A percentile compares a stretch with the other conserved stretches of the same genome.
Conservation (phyloP, 2,888 invertebrate species). For the Sarcophaga variegata region DNA sequence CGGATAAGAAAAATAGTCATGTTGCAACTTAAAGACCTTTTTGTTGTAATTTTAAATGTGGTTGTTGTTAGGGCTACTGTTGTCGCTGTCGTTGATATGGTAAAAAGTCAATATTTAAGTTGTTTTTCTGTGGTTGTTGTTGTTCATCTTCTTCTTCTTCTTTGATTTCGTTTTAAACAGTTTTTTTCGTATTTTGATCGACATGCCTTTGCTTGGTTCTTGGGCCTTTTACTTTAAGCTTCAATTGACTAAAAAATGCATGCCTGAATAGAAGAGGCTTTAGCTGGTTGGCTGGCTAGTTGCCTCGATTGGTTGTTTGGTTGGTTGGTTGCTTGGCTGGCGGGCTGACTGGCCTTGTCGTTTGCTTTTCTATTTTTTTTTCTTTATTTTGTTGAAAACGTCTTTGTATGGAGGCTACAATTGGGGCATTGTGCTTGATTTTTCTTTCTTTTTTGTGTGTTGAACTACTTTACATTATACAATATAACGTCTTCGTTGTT, state of each 20-base stretch:
- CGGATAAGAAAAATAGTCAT: conserved; percentile 2
- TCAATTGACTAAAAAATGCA: background rate
- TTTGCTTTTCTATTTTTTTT: conserved; percentile 11
- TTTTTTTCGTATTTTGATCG: conserved; percentile 37
- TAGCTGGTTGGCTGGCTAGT: background rate
- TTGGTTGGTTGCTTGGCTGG: background rate
- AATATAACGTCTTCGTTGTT: background rate
- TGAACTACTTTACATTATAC: conserved; percentile 52
- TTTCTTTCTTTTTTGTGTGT: background rate
- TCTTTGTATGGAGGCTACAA: background rate
- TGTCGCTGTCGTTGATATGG: conserved; percentile 49
- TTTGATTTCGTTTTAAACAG: conserved; percentile 30
- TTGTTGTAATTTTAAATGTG: background rate
- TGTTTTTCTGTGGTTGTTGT: background rate
- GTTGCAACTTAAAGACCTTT: conserved; percentile 58
- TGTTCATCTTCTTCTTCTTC: background rate
- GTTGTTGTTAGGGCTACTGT: conserved; percentile 49
- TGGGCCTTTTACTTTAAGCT: background rate
- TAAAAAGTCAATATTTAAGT: conserved; percentile 70
- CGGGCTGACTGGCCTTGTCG: conserved; percentile 23
- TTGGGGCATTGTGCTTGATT: conserved; percentile 28
- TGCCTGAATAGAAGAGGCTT: background rate
- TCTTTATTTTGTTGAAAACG: background rate
- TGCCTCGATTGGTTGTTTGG: background rate
- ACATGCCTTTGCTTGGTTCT: background rate